Evolutionary conservation across 2,113 vertebrate genomes (phyloP).

Genomic region (Carollia perspicillata): DNA sequence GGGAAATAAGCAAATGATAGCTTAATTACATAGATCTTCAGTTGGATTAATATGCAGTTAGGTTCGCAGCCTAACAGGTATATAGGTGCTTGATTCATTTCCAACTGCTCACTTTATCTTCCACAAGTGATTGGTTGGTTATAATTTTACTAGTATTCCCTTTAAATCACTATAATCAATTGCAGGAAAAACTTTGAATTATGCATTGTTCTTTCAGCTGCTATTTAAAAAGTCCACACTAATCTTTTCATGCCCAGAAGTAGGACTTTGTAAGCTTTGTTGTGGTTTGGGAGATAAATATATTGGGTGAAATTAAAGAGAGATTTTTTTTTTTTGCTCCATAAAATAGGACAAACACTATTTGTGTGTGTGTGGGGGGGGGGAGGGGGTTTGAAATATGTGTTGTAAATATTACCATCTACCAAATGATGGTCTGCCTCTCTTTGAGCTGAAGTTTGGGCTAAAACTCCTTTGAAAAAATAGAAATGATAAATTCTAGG

Average conservation of each 20-base stretch:
- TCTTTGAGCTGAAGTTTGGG: background rate
- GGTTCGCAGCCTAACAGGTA: background rate
- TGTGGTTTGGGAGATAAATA: slow-evolving; percentile 18
- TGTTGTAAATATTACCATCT: slow-evolving; percentile 27
- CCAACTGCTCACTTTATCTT: slow-evolving; percentile 42
- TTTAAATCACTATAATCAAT: slow-evolving; percentile 54
- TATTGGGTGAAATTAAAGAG: slow-evolving; percentile 17
- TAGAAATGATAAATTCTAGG: slow-evolving; percentile 1
- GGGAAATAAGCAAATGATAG: background rate
- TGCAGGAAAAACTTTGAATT: slow-evolving; percentile 49
- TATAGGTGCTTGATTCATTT: slow-evolving; percentile 45
- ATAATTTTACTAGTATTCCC: background rate
- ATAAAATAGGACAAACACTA: background rate
- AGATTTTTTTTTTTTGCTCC: background rate
- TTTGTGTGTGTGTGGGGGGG: background rate
- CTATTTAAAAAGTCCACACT: slow-evolving; percentile 33
- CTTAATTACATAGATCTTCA: background rate
- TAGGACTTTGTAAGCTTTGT: slow-evolving; percentile 47
- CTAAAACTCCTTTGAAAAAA: background rate
- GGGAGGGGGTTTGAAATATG: background rate
- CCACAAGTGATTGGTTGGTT: slow-evolving; percentile 19
- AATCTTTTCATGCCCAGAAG: background rate
- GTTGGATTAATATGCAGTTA: background rate
- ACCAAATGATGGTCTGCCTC: background rate
- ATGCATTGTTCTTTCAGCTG: slow-evolving; percentile 46